A percentile compares a stretch with the other conserved stretches of the same genome.
Conservation (phyloP, 2,797 vertebrate species). For the Taenioides sp. region DNA sequence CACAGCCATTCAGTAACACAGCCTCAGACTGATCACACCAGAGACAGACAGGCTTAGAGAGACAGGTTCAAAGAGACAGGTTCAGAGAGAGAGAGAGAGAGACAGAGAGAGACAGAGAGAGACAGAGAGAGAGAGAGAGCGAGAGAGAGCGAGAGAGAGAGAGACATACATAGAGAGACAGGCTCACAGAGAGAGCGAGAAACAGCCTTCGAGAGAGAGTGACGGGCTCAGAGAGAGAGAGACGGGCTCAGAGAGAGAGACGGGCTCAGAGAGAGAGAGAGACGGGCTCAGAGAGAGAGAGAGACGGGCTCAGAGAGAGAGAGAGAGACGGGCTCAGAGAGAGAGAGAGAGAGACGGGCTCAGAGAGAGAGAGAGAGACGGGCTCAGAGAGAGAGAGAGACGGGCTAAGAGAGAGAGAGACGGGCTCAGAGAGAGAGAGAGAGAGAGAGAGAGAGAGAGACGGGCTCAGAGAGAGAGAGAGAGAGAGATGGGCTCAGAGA, state of each 20-base stretch:
- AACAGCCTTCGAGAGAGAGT: neutral
- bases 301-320: neutral
- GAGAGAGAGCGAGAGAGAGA: neutral
- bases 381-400: neutral
- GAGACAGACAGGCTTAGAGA: neutral
- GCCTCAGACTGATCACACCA: conserved; percentile 9
- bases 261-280: neutral
- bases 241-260: neutral
- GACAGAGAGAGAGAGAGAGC: neutral
- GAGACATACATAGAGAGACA: no score
- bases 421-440: neutral
- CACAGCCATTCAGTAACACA: conserved; percentile 17
- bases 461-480: neutral
- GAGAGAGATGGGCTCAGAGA: neutral
- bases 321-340: no score
- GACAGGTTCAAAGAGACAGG: neutral
- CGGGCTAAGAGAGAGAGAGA: neutral
- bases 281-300: neutral
- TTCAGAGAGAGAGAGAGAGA: neutral
- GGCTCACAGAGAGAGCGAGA: neutral
- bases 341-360: no score
- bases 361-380: no score
- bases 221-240: neutral
- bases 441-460: no score
- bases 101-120: neutral